Evolutionary conservation across 2,888 invertebrate genomes (phyloP), one percentile per base, ranked within the genome.

Genomic region (Cheilosia pagana): DNA sequence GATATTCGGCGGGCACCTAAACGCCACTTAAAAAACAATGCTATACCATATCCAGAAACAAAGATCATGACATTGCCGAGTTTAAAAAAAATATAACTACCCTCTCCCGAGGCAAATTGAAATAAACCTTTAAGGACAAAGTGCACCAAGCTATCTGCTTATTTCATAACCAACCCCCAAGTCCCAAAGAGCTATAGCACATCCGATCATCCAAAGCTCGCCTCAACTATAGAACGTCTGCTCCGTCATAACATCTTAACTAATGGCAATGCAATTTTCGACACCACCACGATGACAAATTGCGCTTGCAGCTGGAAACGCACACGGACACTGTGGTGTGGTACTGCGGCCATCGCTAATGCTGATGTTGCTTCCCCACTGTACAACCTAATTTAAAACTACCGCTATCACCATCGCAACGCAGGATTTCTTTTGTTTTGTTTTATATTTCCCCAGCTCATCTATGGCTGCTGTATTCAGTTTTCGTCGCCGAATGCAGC

Each of bases 231-330:
- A n/a, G n/a, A n/a, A n/a, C n/a, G 23, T 23, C 39, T 3, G 45
- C 14, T 5, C 28, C 39, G 41, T 10, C 16, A 60, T 21, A 60
- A n/a, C 41, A 8, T 52, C 59, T 67, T 53, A 50, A 78, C 70
- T 77, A 82, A 82, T 82, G 55, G 82, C 48, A 71, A 53, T 68
- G 62, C 82, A 62, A 72, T 78, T 83, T 78, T 63, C 62, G 68
- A 74, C 78, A 74, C 55, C 68, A 78, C 82, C 48, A 53, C 63
- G 74, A 83, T 78, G 83, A 83, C 78, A 83, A 78, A 83, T 83
- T 83, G 68, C 74, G 68, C 43, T 68, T 59, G 78, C 78, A 78
- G 63, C 74, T 78, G 65, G 57, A 67, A 35, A 74, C 60, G 23
- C 63, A 43, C 60, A 43, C 55, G 67, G 35, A 77, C 60, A 62